Percentiles rank a stretch among this genome's conserved stretches.
Evolutionary conservation across 1,140 invertebrate species (phyloP).

Genomic region (Zaprionus ornatus): DNA sequence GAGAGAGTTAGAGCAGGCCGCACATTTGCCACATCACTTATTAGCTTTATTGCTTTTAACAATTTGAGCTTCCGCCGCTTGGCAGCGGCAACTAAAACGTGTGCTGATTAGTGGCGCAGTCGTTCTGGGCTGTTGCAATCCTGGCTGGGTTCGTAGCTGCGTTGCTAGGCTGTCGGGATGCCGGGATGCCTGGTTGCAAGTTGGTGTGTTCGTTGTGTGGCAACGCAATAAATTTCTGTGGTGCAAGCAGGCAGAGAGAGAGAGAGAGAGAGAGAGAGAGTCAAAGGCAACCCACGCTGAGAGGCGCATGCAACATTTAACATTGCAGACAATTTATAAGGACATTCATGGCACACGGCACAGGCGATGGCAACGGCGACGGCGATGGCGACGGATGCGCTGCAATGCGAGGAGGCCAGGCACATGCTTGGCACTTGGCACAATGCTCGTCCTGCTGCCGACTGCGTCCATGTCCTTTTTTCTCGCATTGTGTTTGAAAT

Average conservation of each 20-base stretch:
- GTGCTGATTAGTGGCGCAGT: conserved; percentile 74
- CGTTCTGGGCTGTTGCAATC: conserved; percentile 37
- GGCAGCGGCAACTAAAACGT: conserved; percentile 76
- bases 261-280: too few species aligned
- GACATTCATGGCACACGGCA: conserved; percentile 76
- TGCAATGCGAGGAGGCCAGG: conserved; percentile 49
- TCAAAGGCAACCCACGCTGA: conserved; percentile 61
- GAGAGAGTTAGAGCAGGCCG: conserved; percentile 31
- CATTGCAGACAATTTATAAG: conserved; percentile 81
- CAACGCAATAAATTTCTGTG: conserved; percentile 74
- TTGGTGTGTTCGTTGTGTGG: conserved; percentile 36
- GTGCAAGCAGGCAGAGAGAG: conserved; percentile 60
- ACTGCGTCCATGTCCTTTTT: conserved; percentile 42
- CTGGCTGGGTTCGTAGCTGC: conserved; percentile 10
- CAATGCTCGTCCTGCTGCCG: conserved; percentile 61
- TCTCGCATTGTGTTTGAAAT: conserved; percentile 74
- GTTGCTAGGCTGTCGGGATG: background rate
- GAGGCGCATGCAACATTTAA: conserved; percentile 75
- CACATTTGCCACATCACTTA: conserved; percentile 81
- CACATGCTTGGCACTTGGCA: conserved; percentile 70
- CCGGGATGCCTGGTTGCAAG: conserved; percentile 2
- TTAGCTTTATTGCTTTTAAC: conserved; percentile 81
- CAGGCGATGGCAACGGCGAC: conserved; percentile 24
- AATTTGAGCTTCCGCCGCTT: conserved; percentile 77
- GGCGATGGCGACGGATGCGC: conserved; percentile 41